These are phyloP conservation scores for Petrocephalus schoutedeni DNA, from an alignment of 2,797 vertebrate genomes.

Conservation along the genomic window DNA sequence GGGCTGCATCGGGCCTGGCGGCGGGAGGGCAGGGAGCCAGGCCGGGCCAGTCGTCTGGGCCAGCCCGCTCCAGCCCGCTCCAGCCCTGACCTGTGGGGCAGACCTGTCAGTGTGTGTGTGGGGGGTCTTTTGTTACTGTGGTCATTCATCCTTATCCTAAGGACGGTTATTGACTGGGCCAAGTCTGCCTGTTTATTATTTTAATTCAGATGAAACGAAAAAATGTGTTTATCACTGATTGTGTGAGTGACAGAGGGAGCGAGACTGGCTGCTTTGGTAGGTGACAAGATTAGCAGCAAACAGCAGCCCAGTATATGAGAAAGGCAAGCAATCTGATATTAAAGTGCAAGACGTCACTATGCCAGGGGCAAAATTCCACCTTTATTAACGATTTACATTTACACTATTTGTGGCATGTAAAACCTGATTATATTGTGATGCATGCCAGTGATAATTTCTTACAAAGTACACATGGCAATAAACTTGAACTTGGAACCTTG, in stretches of 20 bases:
- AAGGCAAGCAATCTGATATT: background rate
- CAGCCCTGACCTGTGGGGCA: slow-evolving; percentile 25
- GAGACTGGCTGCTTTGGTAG: background rate
- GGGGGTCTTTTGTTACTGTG: slow-evolving; percentile 35
- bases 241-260: background rate
- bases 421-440: background rate
- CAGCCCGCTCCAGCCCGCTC: slow-evolving; percentile 1
- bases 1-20: background rate
- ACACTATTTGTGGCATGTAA: background rate
- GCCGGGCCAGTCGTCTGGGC: background rate
- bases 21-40: slow-evolving; percentile 23
- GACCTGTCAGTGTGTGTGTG: slow-evolving; percentile 33
- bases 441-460: background rate
- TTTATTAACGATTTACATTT: background rate
- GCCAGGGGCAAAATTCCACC: background rate
- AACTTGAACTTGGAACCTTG: background rate
- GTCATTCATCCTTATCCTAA: slow-evolving; percentile 22
- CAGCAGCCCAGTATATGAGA: background rate
- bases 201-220: background rate
- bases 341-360: background rate
- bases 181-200: background rate
- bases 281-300: background rate
- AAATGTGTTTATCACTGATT: slow-evolving; percentile 2
- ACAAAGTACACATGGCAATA: background rate
- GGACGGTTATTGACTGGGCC: background rate